Conservation (phyloP, 2,797 vertebrate species). For the Miichthys miiuy region DNA sequence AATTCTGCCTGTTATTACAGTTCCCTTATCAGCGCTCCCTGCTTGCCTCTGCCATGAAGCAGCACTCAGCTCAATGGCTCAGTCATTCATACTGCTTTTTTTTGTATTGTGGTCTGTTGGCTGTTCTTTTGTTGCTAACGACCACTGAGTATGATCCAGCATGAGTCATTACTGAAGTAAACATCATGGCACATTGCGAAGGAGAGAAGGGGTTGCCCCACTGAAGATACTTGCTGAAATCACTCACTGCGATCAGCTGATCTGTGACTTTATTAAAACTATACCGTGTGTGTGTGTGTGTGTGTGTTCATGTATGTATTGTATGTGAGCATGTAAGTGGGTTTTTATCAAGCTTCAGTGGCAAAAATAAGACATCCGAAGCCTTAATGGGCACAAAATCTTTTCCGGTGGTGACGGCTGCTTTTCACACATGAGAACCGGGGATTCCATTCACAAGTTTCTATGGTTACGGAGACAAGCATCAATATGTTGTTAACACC, state of each 20-base stretch:
- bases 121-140: constrained; percentile 74
- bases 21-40: constrained; percentile 73
- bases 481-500: constrained; percentile 65
- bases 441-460: constrained; percentile 71
- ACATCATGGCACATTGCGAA: constrained; percentile 63
- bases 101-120: constrained; percentile 61
- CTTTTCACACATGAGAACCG: constrained; percentile 35
- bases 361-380: constrained; percentile 17
- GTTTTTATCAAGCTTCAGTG: neutral
- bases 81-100: constrained; percentile 67
- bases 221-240: constrained; percentile 55
- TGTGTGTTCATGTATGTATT: neutral
- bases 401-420: constrained; percentile 14
- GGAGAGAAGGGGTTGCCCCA: constrained; percentile 64
- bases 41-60: constrained; percentile 65
- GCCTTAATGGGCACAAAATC: neutral
- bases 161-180: constrained; percentile 75
- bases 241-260: constrained; percentile 22
- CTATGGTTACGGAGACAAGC: constrained; percentile 68
- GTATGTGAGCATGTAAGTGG: neutral
- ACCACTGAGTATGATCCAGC: constrained; percentile 65
- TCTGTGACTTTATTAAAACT: constrained; percentile 35
- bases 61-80: constrained; percentile 71
- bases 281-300: neutral
- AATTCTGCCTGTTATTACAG: constrained; percentile 67